A percentile compares a stretch with the other conserved stretches of the same genome.
Conservation (phyloP, 2,113 vertebrate species). For the Murina feae region DNA sequence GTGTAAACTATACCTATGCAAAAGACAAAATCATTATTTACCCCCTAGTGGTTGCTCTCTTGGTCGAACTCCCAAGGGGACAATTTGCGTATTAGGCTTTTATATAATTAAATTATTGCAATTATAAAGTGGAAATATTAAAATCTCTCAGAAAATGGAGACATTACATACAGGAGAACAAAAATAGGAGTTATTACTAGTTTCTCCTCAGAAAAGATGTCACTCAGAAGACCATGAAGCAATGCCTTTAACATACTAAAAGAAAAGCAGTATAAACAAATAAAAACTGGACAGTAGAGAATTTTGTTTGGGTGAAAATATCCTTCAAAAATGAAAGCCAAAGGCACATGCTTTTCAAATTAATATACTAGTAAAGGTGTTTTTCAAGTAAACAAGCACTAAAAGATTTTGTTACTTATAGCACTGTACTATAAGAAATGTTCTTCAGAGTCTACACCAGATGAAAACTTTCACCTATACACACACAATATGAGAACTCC, state of each 20-base stretch:
- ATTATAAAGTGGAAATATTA: not conserved
- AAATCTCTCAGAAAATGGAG: not conserved
- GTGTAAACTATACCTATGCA: not conserved
- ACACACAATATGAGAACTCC: not conserved
- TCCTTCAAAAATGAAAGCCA: not conserved
- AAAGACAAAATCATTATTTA: not conserved
- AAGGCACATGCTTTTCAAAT: not conserved
- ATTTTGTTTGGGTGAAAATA: not conserved
- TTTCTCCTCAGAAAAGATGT: not conserved
- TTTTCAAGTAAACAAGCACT: not conserved
- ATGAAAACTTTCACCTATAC: not conserved
- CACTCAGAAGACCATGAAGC: not conserved
- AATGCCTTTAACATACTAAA: not conserved
- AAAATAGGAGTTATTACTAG: not conserved
- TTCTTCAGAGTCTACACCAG: not conserved
- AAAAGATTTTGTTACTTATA: not conserved
- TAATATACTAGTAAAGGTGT: not conserved
- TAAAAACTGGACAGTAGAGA: not conserved
- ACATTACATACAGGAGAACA: not conserved
- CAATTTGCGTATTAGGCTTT: too few species aligned
- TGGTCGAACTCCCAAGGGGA: too few species aligned
- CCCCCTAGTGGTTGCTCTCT: too few species aligned
- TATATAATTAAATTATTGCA: not conserved
- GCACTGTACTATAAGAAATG: not conserved
- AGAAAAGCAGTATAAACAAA: not conserved